Conservation (phyloP, 30 jellyfish, hydroid and myxozoan genomes). For the Aurelia sp. region DNA sequence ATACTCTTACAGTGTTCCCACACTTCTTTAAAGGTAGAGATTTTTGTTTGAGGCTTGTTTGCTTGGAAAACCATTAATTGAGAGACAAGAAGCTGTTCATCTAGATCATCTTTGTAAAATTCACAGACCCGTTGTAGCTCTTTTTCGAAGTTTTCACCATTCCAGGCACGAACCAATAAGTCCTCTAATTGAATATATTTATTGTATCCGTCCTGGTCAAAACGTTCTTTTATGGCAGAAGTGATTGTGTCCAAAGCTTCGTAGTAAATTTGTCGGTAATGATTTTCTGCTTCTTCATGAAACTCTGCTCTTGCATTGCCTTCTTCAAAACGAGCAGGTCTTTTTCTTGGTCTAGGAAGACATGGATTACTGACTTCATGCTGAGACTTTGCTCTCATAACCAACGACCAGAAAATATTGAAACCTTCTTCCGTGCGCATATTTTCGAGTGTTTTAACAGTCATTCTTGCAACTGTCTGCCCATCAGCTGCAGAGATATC, state of each 20-base stretch:
- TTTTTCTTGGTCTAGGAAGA: conserved; percentile 12
- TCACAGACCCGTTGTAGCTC: not conserved
- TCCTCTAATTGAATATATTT: not conserved
- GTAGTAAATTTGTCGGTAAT: conserved; percentile 1
- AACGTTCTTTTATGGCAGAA: conserved; percentile 5
- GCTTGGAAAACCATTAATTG: conserved; percentile 4
- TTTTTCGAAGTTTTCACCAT: conserved; percentile 2
- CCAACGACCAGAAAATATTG: not conserved
- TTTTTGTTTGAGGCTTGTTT: conserved; percentile 11
- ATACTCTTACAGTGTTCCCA: not conserved
- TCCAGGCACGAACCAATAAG: conserved; percentile 11
- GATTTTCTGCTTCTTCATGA: not conserved
- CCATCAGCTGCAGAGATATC: conserved; percentile 52
- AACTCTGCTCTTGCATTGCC: conserved; percentile 2
- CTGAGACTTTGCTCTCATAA: not conserved
- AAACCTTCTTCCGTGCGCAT: not conserved
- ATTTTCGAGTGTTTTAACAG: not conserved
- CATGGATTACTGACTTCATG: not conserved
- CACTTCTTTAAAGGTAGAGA: not conserved
- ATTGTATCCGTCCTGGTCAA: conserved; percentile 25
- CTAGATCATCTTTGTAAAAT: conserved; percentile 2
- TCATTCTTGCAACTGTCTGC: conserved; percentile 17
- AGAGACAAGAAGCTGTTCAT: not conserved
- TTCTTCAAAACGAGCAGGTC: conserved; percentile 24
- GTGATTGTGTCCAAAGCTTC: conserved; percentile 16